Conservation (phyloP, 2,888 invertebrate genomes). For the Drosophila colorata region DNA sequence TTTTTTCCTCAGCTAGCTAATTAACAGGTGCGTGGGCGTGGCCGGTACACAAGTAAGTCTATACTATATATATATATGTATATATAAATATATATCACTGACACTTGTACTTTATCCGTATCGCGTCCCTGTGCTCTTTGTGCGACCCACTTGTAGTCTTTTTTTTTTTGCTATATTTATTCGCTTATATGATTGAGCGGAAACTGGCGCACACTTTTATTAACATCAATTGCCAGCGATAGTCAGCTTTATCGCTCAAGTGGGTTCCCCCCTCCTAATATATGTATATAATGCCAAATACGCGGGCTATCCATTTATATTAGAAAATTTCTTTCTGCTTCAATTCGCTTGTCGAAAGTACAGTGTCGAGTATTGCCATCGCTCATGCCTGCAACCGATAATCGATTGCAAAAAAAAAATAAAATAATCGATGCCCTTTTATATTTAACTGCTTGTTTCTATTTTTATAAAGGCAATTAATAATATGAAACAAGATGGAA, state of each 20-base stretch:
- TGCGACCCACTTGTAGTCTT: conserved; percentile 44
- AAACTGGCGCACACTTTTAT: conserved; percentile 66
- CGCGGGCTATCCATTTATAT: conserved; percentile 50
- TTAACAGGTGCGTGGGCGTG: conserved; percentile 56
- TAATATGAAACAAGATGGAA: conserved; percentile 2
- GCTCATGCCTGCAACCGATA: conserved; percentile 7
- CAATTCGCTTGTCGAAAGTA: conserved; percentile 16
- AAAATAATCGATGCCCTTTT: conserved; percentile 25
- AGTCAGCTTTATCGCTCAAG: conserved; percentile 61
- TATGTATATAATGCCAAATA: conserved; percentile 41
- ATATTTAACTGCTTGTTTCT: conserved; percentile 23
- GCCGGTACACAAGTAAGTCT: conserved; percentile 12
- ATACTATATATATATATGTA: conserved; percentile 1
- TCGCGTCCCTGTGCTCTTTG: conserved; percentile 51
- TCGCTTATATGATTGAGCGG: conserved; percentile 53
- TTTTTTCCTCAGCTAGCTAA: conserved; percentile 26
- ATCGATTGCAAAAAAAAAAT: conserved; percentile 14
- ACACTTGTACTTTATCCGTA: conserved; percentile 19
- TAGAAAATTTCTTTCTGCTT: conserved; percentile 23
- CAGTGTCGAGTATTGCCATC: conserved; percentile 14
- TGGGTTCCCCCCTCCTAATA: conserved; percentile 29
- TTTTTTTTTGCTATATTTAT: conserved; percentile 13
- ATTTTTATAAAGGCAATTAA: conserved; percentile 30
- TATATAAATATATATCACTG: conserved; percentile 2
- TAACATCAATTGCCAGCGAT: conserved; percentile 68